Base-by-base conservation (phyloP, 2,113 vertebrate genomes). In the Spea multiplicata region DNA sequence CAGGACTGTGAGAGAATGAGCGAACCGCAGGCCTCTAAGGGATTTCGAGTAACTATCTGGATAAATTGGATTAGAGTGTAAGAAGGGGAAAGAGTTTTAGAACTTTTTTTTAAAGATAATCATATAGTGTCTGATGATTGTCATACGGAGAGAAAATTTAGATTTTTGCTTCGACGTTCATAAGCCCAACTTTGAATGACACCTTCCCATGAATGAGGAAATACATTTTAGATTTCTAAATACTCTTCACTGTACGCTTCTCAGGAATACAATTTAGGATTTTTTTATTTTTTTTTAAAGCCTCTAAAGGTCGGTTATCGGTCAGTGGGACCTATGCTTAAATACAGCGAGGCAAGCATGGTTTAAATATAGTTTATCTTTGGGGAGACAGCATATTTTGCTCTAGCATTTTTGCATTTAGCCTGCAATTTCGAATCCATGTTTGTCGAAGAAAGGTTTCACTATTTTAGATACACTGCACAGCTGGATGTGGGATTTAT, bases 21-120 rank as follows among this genome's bases (percentile, higher is more conserved):
- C 89, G 89, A 88, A 87, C 77, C 83, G 87, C 86, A 86, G 88
- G 86, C 88, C 87, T 86, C 83, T 8, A 1, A 84, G 86, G 85
- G 85, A 86, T 86, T 86, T 89, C 83, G 86, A 89, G 89, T 87
- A 86, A 89, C 84, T 81, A 85, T 90, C 87, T 87, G 84, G 84
- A 87, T 82, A 92, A 91, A 94, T 89, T 89, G 92, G 91, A 94
- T 94, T 92, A 94, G 87, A 89, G 90, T 87, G 83, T 84, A 89
- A 86, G 84, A 85, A 87, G 83, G 85, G 66, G 83, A 81, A 87
- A 83, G 79, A 86, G 83, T 83, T 86, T 88, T 83, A 85, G 87
- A 83, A 83, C 85, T 83, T 85, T 82, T 76, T 76, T 82, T 76
- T 76, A 84, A 81, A 83, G 85, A 85, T 84, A 83, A 87, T 86